Conservation (phyloP, 2,888 invertebrate genomes). For the Allophyes oxyacanthae region DNA sequence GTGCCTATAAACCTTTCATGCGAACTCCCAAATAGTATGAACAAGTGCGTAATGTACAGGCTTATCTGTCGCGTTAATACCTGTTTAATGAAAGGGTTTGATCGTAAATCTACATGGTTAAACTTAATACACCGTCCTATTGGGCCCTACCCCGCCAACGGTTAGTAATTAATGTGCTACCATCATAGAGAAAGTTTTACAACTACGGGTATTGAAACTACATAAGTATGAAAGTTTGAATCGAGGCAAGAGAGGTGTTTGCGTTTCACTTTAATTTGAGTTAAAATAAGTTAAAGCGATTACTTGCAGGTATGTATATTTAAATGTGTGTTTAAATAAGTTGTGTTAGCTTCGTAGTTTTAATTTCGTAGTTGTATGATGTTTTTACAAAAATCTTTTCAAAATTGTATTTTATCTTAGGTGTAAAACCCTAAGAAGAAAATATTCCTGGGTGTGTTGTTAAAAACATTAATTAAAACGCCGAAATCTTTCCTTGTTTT, state of each 20-base stretch:
- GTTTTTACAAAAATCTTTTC: slow-evolving; percentile 27
- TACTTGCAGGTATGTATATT: slow-evolving; percentile 59
- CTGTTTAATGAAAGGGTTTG: slow-evolving; percentile 88
- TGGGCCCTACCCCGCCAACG: slow-evolving; percentile 76
- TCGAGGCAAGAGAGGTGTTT: slow-evolving; percentile 80
- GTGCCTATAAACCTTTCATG: slow-evolving; percentile 78
- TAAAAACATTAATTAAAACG: slow-evolving; percentile 37
- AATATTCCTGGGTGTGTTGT: slow-evolving; percentile 11
- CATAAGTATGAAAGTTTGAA: slow-evolving; percentile 83
- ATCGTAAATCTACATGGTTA: slow-evolving; percentile 88
- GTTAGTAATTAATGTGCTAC: slow-evolving; percentile 86
- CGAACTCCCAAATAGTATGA: slow-evolving; percentile 81
- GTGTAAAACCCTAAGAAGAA: slow-evolving; percentile 15
- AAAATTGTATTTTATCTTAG: no score
- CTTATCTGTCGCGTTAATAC: slow-evolving; percentile 87
- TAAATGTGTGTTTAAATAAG: slow-evolving; percentile 55
- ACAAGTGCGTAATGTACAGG: slow-evolving; percentile 82
- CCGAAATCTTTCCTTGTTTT: slow-evolving; percentile 32
- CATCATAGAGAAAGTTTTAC: slow-evolving; percentile 85
- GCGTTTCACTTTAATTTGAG: slow-evolving; percentile 80
- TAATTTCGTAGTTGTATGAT: slow-evolving; percentile 18
- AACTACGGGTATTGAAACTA: slow-evolving; percentile 84
- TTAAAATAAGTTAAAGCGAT: slow-evolving; percentile 80
- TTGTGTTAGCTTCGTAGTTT: slow-evolving; percentile 34
- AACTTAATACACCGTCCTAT: slow-evolving; percentile 85